Percentiles rank a stretch among this genome's conserved stretches.
phyloP scores from a whole-genome alignment of 2,113 vertebrate genomes.

The Clarias gariepinus region DNA sequence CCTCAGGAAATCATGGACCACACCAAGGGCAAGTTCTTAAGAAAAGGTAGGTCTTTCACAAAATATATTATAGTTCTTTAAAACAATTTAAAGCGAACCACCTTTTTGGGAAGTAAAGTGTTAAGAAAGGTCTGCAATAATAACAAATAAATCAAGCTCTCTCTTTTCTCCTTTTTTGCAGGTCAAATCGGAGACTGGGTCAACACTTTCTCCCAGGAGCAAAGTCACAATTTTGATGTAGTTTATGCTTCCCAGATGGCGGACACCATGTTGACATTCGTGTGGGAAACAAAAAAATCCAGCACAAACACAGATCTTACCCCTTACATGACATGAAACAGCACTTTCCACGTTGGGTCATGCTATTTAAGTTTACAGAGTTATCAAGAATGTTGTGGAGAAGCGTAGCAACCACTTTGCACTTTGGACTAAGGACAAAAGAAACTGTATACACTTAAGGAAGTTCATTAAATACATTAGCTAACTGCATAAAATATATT shows the following conservation, averaged over 20 bases:
- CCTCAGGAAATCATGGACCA: slow-evolving; percentile 79
- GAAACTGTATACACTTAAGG: too few relatives aligned
- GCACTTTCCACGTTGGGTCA: not conserved
- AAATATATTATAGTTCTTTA: not conserved
- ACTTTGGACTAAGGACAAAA: not conserved
- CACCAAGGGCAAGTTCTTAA: slow-evolving; percentile 80
- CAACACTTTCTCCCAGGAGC: slow-evolving; percentile 73
- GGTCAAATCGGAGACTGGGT: slow-evolving; percentile 82
- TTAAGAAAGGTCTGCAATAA: not conserved
- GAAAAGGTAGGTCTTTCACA: slow-evolving; percentile 75
- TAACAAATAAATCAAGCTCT: not conserved
- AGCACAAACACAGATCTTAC: not conserved
- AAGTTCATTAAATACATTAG: not conserved
- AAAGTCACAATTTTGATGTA: slow-evolving; percentile 69
- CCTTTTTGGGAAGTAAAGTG: not conserved
- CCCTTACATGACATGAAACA: not conserved
- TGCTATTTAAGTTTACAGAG: not conserved
- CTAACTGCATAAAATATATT: not conserved
- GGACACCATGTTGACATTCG: slow-evolving; percentile 52
- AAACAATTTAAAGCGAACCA: not conserved
- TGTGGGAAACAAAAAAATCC: slow-evolving; percentile 57
- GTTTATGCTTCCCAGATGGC: slow-evolving; percentile 73
- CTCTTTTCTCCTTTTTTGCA: slow-evolving; percentile 43
- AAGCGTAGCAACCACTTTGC: not conserved
- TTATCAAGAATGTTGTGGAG: not conserved